Base-by-base conservation (phyloP, 2,113 vertebrate genomes). In the Platycercus adscitus region DNA sequence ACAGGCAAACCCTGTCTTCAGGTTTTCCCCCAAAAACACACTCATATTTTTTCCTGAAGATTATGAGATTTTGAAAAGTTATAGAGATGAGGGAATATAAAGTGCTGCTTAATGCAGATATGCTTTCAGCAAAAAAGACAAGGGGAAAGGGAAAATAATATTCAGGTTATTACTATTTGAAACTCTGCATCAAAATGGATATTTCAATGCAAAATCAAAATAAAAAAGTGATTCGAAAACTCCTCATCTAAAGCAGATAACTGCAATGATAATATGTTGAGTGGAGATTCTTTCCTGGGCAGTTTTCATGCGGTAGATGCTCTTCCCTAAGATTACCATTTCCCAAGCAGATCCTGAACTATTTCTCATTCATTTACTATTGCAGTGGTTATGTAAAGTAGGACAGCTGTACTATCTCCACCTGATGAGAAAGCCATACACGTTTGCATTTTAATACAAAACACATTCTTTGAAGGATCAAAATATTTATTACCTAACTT, bases 351-450 rank as follows among this genome's bases (percentile, higher is more conserved):
- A 76, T 52, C 55, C 43, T 60, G 60, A 93, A 61, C 14, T 63
- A 44, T 79, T 55, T 71, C 52, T 71, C 58, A 86, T 68, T 66
- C 37, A 72, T 21, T 91, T 75, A 75, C 11, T 81, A 21, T 35
- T 77, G 41, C 6, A 7, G 41, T 65, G 44, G 24, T 64, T 81
- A 65, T 0, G 2, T 71, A 81, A 90, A 94, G 50, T 70, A 94
- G 88, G 55, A 76, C 50, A 94, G 56, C 47, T 84, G 44, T 49
- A 53, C 52, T 75, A 55, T 52, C 47, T 75, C 61, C 15, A 61
- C 4, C 29, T 72, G 64, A 92, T 95, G 76, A 86, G 43, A 80
- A 96, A 95, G 47, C 47, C 81, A 92, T 61, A 52, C 25, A 19
- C 39, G 78, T 75, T 29, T 75, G 24, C 21, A 61, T 61, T 92